phyloP scores from a whole-genome alignment of 2,797 vertebrate genomes.

The Sebastes matsubarae region DNA sequence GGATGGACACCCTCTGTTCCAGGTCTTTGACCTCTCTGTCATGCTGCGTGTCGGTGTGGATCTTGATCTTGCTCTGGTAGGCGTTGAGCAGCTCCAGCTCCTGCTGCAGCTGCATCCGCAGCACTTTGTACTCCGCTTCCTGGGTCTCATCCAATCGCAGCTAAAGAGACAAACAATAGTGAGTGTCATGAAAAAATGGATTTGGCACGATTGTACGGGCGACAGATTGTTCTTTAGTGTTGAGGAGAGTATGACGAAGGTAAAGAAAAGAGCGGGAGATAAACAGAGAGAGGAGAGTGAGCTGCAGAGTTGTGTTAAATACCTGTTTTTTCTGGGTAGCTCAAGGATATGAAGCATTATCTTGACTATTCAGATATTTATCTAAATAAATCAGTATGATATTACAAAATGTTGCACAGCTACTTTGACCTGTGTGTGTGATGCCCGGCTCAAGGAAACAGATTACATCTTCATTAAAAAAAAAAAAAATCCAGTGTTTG shows the following conservation, averaged over 20 bases:
- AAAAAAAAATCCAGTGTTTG: neutral
- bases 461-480: neutral
- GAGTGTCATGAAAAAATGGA: constrained; percentile 5
- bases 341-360: neutral
- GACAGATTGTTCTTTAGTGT: neutral
- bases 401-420: neutral
- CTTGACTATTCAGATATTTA: neutral
- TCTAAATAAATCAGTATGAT: neutral
- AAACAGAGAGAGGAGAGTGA: constrained; percentile 15
- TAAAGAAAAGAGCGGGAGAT: neutral
- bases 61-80: constrained; percentile 97
- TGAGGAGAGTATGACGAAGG: constrained; percentile 3
- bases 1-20: constrained; percentile 92
- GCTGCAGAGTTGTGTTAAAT: neutral
- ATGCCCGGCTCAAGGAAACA: neutral
- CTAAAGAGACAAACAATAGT: constrained; percentile 61
- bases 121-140: constrained; percentile 92
- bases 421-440: constrained; percentile 1
- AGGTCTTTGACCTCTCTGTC: constrained; percentile 91
- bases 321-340: neutral
- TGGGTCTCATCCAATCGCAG: constrained; percentile 93
- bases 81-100: constrained; percentile 93
- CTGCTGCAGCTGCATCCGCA: constrained; percentile 93
- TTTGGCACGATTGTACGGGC: neutral
- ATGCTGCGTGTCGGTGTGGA: constrained; percentile 92